Evolutionary conservation across 1,140 invertebrate species (phyloP).

Genomic region (Trichoplusia ni): DNA sequence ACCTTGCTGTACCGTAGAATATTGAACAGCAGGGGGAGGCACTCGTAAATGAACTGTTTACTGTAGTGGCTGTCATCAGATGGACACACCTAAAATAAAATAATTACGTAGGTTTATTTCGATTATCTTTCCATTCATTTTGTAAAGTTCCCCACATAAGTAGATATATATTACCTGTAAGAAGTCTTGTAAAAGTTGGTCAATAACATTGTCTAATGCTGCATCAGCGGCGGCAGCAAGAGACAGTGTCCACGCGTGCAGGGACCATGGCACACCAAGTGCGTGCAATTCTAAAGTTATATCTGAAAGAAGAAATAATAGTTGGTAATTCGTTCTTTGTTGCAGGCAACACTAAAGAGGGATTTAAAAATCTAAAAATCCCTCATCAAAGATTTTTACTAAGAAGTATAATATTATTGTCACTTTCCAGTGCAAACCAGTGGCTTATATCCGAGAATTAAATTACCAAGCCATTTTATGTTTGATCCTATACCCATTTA

Average conservation of each 20-base stretch:
- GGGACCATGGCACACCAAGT: constrained; percentile 92
- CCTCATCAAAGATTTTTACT: too few relatives aligned
- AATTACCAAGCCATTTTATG: too few relatives aligned
- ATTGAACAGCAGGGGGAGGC: constrained; percentile 93
- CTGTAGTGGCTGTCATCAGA: constrained; percentile 90
- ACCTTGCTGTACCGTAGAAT: constrained; percentile 95
- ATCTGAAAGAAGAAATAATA: constrained; percentile 79
- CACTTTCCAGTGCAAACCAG: too few relatives aligned
- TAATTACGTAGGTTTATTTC: background rate
- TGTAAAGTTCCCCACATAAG: background rate
- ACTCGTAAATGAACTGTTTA: constrained; percentile 94
- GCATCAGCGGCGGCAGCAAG: constrained; percentile 92
- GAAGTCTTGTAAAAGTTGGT: constrained; percentile 94
- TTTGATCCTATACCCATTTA: too few relatives aligned
- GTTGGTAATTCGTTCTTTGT: background rate
- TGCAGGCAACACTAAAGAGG: background rate
- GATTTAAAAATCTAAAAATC: too few relatives aligned
- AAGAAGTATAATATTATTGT: too few relatives aligned
- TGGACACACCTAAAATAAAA: constrained; percentile 66
- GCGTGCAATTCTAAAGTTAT: constrained; percentile 92
- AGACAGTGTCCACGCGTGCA: constrained; percentile 96
- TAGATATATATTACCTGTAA: constrained; percentile 85
- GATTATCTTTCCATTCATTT: background rate
- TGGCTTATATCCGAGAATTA: too few relatives aligned
- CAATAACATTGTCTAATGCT: constrained; percentile 91